These are phyloP conservation scores for Himalopsyche kuldschensis DNA, from an alignment of 2,888 invertebrate genomes.

Conservation along the genomic window DNA sequence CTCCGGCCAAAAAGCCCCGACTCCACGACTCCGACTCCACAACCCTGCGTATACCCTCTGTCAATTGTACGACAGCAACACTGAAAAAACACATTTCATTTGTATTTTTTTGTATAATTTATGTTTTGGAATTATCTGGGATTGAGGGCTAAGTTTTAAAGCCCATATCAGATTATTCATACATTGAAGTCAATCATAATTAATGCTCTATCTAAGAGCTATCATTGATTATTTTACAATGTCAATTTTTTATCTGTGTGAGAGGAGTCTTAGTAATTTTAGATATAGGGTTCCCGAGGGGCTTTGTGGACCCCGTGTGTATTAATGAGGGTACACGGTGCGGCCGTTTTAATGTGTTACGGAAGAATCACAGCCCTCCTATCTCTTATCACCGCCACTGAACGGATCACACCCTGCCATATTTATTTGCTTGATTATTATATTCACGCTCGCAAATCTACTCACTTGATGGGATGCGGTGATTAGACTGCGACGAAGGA, in stretches of 20 bases:
- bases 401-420: conserved; percentile 6
- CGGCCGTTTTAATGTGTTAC: conserved; percentile 24
- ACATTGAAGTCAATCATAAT: no score
- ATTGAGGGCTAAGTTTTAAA: no score
- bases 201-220: no score
- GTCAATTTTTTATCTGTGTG: background rate
- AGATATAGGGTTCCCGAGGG: background rate
- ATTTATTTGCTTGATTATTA: conserved; percentile 23
- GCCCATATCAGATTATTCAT: no score
- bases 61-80: no score
- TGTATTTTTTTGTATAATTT: no score
- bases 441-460: conserved; percentile 15
- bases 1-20: no score
- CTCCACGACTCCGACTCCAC: no score
- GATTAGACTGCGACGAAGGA: background rate
- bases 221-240: no score
- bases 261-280: background rate
- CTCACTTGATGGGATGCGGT: background rate
- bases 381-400: conserved; percentile 29
- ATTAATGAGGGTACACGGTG: conserved; percentile 26
- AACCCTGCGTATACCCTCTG: no score
- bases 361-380: conserved; percentile 29
- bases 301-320: conserved; percentile 12
- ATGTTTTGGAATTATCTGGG: no score
- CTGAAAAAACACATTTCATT: no score